These are phyloP conservation scores for Nannoperca obscura DNA, from an alignment of 2,797 vertebrate species.

Conservation along the genomic window DNA sequence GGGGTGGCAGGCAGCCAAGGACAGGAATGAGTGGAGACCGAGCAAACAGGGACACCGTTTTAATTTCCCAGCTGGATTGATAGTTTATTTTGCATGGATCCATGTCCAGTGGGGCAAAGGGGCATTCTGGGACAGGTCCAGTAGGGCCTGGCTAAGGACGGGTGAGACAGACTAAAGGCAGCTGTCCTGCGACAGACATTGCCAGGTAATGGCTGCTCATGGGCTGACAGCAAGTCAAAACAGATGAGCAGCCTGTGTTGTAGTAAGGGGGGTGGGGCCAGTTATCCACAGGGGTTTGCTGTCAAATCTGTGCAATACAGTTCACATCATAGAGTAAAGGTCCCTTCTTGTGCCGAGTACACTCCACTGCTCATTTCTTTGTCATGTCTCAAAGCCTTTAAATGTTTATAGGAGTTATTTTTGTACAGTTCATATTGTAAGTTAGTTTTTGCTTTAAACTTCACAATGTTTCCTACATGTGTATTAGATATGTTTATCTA, in stretches of 20 bases:
- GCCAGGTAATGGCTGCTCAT: conserved; percentile 57
- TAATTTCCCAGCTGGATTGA: conserved; percentile 64
- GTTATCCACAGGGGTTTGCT: conserved; percentile 18
- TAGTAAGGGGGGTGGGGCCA: background rate
- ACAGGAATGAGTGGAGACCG: conserved; percentile 24
- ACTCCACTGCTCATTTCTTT: background rate
- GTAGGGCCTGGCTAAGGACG: conserved; percentile 23
- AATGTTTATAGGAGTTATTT: background rate
- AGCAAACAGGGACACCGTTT: conserved; percentile 59
- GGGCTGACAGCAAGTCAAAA: conserved; percentile 46
- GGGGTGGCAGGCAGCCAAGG: conserved; percentile 27
- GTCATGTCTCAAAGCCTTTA: background rate
- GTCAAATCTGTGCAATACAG: conserved; percentile 25
- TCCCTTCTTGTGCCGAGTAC: background rate
- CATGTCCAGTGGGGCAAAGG: conserved; percentile 30
- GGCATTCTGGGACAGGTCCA: conserved; percentile 50
- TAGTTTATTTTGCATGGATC: conserved; percentile 55
- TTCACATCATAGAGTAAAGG: conserved; percentile 9
- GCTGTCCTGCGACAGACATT: conserved; percentile 49
- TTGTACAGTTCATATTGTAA: background rate
- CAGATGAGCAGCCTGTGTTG: conserved; percentile 45
- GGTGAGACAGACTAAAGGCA: conserved; percentile 48
- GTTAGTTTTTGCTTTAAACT: background rate
- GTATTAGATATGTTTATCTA: background rate
- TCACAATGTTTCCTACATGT: background rate